Evolutionary conservation across 2,797 vertebrate species (phyloP).

Genomic region (Pogoniulus pusillus): DNA sequence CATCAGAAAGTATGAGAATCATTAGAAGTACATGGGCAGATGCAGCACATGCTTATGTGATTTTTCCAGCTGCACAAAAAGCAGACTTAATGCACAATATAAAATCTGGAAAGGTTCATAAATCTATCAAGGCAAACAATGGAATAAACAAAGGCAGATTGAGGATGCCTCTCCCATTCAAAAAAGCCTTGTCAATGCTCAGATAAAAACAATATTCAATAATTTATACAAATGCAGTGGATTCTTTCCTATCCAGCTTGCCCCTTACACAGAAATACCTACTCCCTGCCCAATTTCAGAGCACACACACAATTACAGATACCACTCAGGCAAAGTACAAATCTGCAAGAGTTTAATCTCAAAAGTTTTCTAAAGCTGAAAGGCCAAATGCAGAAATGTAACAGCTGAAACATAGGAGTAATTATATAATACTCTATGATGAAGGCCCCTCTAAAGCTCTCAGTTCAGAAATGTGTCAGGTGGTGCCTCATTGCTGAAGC

Average conservation of each 20-base stretch:
- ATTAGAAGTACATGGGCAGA: background rate
- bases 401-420: background rate
- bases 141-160: background rate
- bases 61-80: background rate
- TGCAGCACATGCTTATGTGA: background rate
- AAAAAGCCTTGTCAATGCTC: background rate
- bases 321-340: background rate
- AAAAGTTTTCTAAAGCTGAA: background rate
- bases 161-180: background rate
- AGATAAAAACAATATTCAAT: background rate
- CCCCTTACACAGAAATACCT: background rate
- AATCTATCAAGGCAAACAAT: background rate
- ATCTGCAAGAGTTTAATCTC: background rate
- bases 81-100: background rate
- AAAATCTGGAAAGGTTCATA: background rate
- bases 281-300: background rate
- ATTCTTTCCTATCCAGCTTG: background rate
- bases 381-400: background rate
- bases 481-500: background rate
- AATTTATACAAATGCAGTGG: background rate
- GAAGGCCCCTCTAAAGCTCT: background rate
- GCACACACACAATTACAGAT: background rate
- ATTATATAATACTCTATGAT: background rate
- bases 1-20: background rate
- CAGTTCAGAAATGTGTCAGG: background rate